phyloP scores from a whole-genome alignment of 2,888 invertebrate species.

The Synanthedon andrenaeformis region DNA sequence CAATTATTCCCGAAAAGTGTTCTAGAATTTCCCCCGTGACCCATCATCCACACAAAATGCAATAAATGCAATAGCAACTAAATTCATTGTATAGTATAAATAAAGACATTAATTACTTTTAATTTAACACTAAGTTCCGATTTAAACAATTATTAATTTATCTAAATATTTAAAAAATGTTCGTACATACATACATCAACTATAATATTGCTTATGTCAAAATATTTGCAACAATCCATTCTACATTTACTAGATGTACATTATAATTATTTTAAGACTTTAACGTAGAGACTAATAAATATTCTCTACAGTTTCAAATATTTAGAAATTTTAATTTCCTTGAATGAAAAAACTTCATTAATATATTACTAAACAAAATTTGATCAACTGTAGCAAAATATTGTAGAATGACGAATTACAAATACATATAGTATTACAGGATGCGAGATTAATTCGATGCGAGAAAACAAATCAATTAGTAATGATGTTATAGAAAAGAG shows the following conservation, averaged over 20 bases:
- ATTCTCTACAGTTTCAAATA: too few species aligned
- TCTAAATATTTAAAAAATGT: constrained; percentile 16
- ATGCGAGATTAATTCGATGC: not conserved
- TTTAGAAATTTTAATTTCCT: too few species aligned
- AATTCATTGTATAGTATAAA: constrained; percentile 8
- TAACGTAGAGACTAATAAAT: too few species aligned
- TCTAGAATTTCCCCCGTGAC: too few species aligned
- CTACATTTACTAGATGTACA: constrained; percentile 5
- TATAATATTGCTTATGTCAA: constrained; percentile 25
- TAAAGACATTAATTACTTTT: constrained; percentile 20
- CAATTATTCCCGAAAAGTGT: too few species aligned
- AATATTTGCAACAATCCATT: constrained; percentile 8
- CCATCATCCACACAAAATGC: too few species aligned
- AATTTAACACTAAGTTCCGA: constrained; percentile 17
- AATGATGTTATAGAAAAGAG: not conserved
- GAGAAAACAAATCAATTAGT: not conserved
- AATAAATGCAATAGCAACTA: constrained; percentile 11
- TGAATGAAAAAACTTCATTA: too few species aligned
- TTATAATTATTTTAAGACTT: not conserved
- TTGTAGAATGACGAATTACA: not conserved
- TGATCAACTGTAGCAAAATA: too few species aligned
- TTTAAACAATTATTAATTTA: constrained; percentile 19
- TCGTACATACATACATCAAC: constrained; percentile 45
- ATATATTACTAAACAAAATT: too few species aligned
- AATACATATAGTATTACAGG: not conserved